A percentile compares a stretch with the other conserved stretches of the same genome.
phyloP scores from a whole-genome alignment of 2,113 vertebrate genomes.

The Spheniscus mendiculus region DNA sequence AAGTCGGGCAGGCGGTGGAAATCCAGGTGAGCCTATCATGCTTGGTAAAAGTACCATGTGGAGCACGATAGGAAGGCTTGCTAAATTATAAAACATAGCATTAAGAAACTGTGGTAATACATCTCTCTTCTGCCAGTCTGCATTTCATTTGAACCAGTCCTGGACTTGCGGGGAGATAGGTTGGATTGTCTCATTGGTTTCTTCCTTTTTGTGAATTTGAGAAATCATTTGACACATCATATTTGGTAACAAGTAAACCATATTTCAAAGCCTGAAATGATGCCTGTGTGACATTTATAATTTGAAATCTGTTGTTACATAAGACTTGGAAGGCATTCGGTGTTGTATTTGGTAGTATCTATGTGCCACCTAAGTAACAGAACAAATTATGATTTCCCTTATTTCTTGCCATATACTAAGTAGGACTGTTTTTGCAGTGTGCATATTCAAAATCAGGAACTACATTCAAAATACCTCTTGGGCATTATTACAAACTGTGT shows the following conservation, averaged over 20 bases:
- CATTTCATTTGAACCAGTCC: neutral
- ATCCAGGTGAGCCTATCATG: neutral
- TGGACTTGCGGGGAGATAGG: neutral
- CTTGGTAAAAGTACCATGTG: neutral
- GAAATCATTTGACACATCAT: neutral
- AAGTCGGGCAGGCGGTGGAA: neutral
- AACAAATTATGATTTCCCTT: neutral
- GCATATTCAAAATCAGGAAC: neutral
- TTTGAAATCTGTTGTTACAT: neutral
- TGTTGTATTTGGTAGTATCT: neutral
- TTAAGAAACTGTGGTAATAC: slow-evolving; percentile 6
- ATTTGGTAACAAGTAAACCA: neutral
- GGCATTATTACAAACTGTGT: neutral
- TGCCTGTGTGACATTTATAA: neutral
- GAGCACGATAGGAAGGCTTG: neutral
- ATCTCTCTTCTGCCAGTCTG: neutral
- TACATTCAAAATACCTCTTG: neutral
- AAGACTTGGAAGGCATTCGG: neutral
- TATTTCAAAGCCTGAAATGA: neutral
- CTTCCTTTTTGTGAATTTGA: neutral
- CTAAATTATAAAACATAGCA: neutral
- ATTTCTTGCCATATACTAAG: neutral
- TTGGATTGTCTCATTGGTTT: neutral
- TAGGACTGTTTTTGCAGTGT: neutral
- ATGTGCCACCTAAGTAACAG: neutral